Base-by-base conservation (phyloP, 2,113 vertebrate genomes). In the Camarhynchus parvulus region DNA sequence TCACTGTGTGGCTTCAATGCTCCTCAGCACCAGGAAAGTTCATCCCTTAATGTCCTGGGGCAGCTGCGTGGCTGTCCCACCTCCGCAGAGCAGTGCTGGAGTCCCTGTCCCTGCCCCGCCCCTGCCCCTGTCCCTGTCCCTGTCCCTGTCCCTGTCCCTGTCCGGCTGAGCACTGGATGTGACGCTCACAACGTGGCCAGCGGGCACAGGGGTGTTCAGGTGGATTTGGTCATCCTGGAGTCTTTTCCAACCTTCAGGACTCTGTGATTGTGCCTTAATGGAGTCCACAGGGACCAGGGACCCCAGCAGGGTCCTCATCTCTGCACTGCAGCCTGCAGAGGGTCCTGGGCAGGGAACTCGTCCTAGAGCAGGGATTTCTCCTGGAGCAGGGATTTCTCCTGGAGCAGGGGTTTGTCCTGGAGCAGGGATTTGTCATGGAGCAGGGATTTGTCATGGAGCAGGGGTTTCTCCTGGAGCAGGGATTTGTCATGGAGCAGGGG, bases 121-220 rank as follows among this genome's bases (percentile, higher is more conserved):
- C 35, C 35, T 35, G 39, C 16, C 41, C 41, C 41, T 16, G 41
- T 42, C 41, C 41, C 41, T 39, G 39, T 42, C 41, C 41, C 41
- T 16, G 41, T 16, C 41, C 41, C 41, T 18, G 39, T 16, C 41
- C 41, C 41, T 16, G 41, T 16, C 41, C 41, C 41, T 47, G 23
- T 8, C 35, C n/a, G 13, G 5, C 15, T 23, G 14, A 56, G 28
- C 35, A 13, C 19, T 5, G n/a, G 12, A 19, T 56, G 61, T n/a
- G 50, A 33, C 52, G 42, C 24, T 42, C 70, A 21, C 31, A 19
- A 13, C 2, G 7, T 49, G 50, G 30, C 41, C 30, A 28, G 23
- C 3, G 52, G 52, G 16, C 16, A 41, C 0, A 0, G 39, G 10
- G 5, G 3, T 2, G 1, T 66, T 74, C 24, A 20, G 23, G 22